phyloP scores from a whole-genome alignment of 2,888 invertebrate species.

The Drosophila hamatofila region DNA sequence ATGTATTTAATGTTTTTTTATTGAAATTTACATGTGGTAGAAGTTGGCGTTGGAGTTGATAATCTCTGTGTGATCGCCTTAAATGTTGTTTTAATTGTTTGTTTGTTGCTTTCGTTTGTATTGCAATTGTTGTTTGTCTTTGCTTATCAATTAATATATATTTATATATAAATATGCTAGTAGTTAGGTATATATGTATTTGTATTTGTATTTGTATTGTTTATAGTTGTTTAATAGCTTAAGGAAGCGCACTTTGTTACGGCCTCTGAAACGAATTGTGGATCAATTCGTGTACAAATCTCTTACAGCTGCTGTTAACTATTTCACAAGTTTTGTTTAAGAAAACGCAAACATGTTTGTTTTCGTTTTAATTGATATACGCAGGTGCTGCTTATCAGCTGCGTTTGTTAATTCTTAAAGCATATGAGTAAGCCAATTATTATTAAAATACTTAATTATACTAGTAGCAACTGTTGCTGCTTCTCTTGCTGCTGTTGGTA shows the following conservation, averaged over 20 bases:
- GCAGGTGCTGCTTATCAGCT: constrained; percentile 20
- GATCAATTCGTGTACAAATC: constrained; percentile 32
- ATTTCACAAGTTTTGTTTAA: constrained; percentile 60
- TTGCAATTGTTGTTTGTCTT: constrained; percentile 37
- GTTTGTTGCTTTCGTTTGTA: constrained; percentile 17
- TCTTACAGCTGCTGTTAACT: constrained; percentile 63
- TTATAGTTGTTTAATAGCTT: constrained; percentile 41
- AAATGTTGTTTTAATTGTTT: constrained; percentile 3
- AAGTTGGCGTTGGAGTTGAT: constrained; percentile 36
- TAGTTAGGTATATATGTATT: constrained; percentile 7
- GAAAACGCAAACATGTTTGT: constrained; percentile 20
- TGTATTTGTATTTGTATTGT: constrained; percentile 21
- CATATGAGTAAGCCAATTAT: constrained; percentile 53
- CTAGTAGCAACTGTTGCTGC: not conserved
- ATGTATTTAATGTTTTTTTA: constrained; percentile 52
- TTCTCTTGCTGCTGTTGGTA: not conserved
- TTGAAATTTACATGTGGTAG: constrained; percentile 63
- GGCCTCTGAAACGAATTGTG: constrained; percentile 45
- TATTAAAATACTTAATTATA: constrained; percentile 36
- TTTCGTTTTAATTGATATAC: constrained; percentile 8
- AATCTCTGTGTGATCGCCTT: constrained; percentile 42
- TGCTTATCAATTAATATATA: constrained; percentile 25
- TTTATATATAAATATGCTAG: constrained; percentile 29
- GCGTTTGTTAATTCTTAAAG: constrained; percentile 34
- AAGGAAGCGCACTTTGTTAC: constrained; percentile 75